Base-by-base conservation (phyloP, 35 echinoderm and acorn worm species). In the Chiridota heheva region DNA sequence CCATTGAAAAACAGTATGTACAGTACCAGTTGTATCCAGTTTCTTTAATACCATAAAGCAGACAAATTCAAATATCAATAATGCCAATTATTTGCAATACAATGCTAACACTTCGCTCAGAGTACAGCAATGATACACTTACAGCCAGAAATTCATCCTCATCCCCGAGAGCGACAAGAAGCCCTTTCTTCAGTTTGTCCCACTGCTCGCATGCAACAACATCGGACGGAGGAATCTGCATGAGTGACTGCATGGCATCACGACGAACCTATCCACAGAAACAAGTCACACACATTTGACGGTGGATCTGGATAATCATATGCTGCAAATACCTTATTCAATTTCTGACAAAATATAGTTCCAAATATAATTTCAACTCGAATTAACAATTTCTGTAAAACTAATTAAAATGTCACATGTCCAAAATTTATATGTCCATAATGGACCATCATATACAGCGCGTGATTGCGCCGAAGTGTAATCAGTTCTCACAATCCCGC, bases 131-230 rank as follows among this genome's bases (percentile, higher is more conserved):
- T 36, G 16, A 41, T 65, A 13, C 5, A 90, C 92, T 90, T 63
- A 96, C 92, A 35, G 87, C 75, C n/a, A 96, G 68, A 7, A 44
- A n/a, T 22, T 96, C 82, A 67, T 96, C 88, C 60, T 66, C 42
- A 83, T 96, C 92, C 67, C 42, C 63, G 6, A 96, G 87, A 24
- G 92, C 92, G 2, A 51, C 56, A 20, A 87, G 64, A 34, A 96
- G 82, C 5, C 87, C 88, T 12, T 38, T 34, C 60, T 79, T 81
- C 26, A 96, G 63, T 24, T 76, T 66, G 48, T 80, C 77, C 92
- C 92, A 96, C 29, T 96, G 86, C 53, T 96, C 92, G 84, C 92
- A 96, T 30, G 88, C 92, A 36, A 96, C 36, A 16, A 96, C 83
- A 74, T 96, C 92, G 26, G 92, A 90, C 27, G 92, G 92, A 31